A percentile compares a stretch with the other conserved stretches of the same genome.
Evolutionary conservation across 2,113 vertebrate species (phyloP).

Genomic region (Tor tambroides): DNA sequence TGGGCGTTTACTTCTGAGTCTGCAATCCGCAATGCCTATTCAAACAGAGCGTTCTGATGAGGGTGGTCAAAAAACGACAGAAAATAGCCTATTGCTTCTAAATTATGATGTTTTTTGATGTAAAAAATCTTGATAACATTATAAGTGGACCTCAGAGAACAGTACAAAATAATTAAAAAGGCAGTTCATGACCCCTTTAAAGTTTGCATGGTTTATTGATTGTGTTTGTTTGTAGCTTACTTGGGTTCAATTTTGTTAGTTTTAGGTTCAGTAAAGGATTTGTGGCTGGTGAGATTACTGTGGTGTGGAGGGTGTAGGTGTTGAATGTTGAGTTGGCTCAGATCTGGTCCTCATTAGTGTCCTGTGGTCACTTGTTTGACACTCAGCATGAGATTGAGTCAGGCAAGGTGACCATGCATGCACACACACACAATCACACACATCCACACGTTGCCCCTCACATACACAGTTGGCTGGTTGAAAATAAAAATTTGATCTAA

Average conservation of each 20-base stretch:
- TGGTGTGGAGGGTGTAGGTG: conserved; percentile 17
- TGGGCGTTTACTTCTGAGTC: too few species aligned
- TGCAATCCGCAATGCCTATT: too few species aligned
- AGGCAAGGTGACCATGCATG: conserved; percentile 27
- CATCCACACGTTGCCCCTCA: conserved; percentile 29
- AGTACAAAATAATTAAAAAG: too few species aligned
- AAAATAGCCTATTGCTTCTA: too few species aligned
- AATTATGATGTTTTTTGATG: too few species aligned
- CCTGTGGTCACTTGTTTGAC: conserved; percentile 54
- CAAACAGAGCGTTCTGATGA: too few species aligned
- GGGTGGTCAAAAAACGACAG: too few species aligned
- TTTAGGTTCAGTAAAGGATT: background rate
- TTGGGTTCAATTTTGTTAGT: background rate
- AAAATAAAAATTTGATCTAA: background rate
- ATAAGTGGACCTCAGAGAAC: too few species aligned
- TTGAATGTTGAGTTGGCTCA: conserved; percentile 44
- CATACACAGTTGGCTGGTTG: background rate
- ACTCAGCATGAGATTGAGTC: conserved; percentile 42
- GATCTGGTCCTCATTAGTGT: conserved; percentile 48
- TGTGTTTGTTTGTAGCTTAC: background rate
- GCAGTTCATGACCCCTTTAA: background rate
- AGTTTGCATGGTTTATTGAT: background rate
- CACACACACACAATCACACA: conserved; percentile 1
- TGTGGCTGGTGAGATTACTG: background rate
- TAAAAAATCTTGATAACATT: too few species aligned